Percentiles rank a stretch among this genome's conserved stretches.
Evolutionary conservation across 2,797 vertebrate genomes (phyloP).

Genomic region (Pachyuromys duprasi): DNA sequence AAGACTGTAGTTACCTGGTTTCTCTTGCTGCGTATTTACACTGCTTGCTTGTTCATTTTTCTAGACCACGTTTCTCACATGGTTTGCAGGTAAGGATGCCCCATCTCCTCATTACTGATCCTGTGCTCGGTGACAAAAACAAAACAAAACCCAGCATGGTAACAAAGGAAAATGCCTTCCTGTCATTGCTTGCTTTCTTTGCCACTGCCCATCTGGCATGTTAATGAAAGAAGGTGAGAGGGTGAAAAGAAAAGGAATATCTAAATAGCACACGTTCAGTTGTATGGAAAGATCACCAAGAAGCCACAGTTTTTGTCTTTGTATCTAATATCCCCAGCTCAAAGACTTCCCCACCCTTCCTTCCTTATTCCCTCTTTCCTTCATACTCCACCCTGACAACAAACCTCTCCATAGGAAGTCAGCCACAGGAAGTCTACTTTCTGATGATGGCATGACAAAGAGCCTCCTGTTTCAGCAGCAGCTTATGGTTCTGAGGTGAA

Average conservation of each 20-base stretch:
- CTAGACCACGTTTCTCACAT: slow-evolving; percentile 62
- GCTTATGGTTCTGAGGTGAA: slow-evolving; percentile 55
- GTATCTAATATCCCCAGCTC: slow-evolving; percentile 79
- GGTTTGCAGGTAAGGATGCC: slow-evolving; percentile 84
- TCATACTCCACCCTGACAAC: slow-evolving; percentile 57
- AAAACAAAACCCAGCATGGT: slow-evolving; percentile 80
- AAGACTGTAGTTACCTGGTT: slow-evolving; percentile 83
- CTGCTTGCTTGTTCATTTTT: slow-evolving; percentile 80
- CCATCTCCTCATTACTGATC: slow-evolving; percentile 86
- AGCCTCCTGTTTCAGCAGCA: slow-evolving; percentile 38
- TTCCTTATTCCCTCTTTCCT: slow-evolving; percentile 19
- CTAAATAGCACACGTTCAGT: slow-evolving; percentile 84
- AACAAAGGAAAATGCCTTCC: slow-evolving; percentile 86
- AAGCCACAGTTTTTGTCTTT: slow-evolving; percentile 78
- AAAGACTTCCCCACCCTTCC: slow-evolving; percentile 70
- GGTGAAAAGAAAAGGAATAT: slow-evolving; percentile 67
- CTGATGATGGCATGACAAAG: slow-evolving; percentile 53
- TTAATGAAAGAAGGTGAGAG: slow-evolving; percentile 87
- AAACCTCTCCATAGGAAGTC: slow-evolving; percentile 66
- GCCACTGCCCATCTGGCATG: slow-evolving; percentile 83
- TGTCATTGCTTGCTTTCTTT: slow-evolving; percentile 85
- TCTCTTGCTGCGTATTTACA: slow-evolving; percentile 71
- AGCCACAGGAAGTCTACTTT: slow-evolving; percentile 64
- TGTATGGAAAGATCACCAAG: slow-evolving; percentile 82
- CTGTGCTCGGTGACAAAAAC: slow-evolving; percentile 79